phyloP scores from a whole-genome alignment of 1,140 invertebrate species.

The Trialeurodes vaporariorum region DNA sequence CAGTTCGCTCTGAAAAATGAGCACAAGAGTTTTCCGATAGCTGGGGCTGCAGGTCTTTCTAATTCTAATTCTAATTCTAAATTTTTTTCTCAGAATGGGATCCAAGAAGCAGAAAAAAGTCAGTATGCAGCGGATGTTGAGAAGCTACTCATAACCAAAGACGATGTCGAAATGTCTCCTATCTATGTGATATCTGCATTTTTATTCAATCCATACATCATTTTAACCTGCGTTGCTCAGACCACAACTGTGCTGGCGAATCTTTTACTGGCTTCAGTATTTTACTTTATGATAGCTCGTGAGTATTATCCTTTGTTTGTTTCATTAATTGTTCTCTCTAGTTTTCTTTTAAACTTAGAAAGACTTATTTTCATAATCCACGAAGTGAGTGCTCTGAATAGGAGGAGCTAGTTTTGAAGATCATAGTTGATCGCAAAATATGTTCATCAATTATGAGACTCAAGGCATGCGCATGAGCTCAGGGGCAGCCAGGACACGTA shows the following conservation, averaged over 20 bases:
- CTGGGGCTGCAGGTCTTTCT: too few species aligned
- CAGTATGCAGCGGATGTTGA: conserved; percentile 44
- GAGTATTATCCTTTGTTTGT: conserved; percentile 16
- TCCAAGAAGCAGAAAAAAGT: conserved; percentile 24
- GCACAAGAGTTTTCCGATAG: too few species aligned
- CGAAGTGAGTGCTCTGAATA: too few species aligned
- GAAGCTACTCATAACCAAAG: conserved; percentile 42
- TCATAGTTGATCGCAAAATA: too few species aligned
- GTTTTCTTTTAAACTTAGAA: too few species aligned
- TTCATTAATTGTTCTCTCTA: conserved; percentile 18
- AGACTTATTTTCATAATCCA: too few species aligned
- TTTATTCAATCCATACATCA: conserved; percentile 84
- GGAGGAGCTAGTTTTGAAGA: too few species aligned
- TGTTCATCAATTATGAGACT: too few species aligned
- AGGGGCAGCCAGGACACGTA: too few species aligned
- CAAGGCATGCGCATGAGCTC: too few species aligned
- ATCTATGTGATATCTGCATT: conserved; percentile 66
- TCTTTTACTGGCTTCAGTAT: conserved; percentile 55
- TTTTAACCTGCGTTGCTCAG: conserved; percentile 79
- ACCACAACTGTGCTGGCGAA: conserved; percentile 88
- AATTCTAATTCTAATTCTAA: too few species aligned
- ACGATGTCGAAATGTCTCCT: conserved; percentile 42
- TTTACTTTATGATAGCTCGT: conserved; percentile 59
- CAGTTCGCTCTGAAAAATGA: too few species aligned
- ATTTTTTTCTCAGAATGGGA: conserved; percentile 24